Evolutionary conservation across 2,888 invertebrate genomes (phyloP).

Genomic region (Limnephilus auricula): DNA sequence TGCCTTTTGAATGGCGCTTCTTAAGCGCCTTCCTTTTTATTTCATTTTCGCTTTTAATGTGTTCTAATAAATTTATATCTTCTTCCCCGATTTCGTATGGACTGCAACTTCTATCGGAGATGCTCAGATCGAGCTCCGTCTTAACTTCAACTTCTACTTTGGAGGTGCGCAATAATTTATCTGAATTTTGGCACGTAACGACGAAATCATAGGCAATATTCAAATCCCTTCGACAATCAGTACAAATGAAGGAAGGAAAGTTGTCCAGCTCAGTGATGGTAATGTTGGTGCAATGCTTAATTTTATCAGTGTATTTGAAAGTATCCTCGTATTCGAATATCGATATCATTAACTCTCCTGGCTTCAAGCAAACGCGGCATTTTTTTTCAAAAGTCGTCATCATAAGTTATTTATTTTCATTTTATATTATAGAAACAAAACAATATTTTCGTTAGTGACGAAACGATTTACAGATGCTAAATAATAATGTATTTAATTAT

Average conservation of each 20-base stretch:
- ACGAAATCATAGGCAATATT: conserved; percentile 54
- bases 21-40: neutral
- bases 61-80: neutral
- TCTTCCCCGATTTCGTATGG: neutral
- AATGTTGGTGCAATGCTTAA: conserved; percentile 53
- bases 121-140: neutral
- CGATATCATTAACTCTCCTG: conserved; percentile 39
- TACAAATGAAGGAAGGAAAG: conserved; percentile 49
- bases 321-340: conserved; percentile 53
- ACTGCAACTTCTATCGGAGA: conserved; percentile 7
- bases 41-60: neutral
- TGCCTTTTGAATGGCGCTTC: neutral
- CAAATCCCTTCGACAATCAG: conserved; percentile 50
- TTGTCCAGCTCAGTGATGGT: conserved; percentile 50
- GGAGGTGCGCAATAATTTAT: conserved; percentile 49
- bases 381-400: conserved; percentile 26
- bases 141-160: conserved; percentile 28
- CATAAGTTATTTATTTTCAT: neutral
- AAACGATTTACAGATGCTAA: too few relatives aligned
- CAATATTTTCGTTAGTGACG: too few relatives aligned
- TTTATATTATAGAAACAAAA: neutral
- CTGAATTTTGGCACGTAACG: conserved; percentile 55
- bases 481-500: too few relatives aligned
- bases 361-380: conserved; percentile 55
- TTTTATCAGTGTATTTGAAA: conserved; percentile 48